Base-by-base conservation (phyloP, 2,888 invertebrate genomes). In the Rutpela maculata region DNA sequence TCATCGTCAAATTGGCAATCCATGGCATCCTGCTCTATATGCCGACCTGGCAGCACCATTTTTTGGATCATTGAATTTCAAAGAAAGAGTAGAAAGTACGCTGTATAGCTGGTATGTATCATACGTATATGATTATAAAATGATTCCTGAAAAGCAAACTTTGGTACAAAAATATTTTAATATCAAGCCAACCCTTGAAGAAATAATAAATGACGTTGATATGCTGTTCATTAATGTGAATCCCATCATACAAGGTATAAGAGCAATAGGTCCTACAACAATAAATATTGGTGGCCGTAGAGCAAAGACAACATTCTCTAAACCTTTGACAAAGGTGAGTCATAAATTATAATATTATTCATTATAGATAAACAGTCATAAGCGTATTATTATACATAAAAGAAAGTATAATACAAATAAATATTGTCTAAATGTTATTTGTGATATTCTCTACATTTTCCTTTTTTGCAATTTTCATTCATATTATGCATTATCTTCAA, bases 21-120 rank as follows among this genome's bases (percentile, higher is more conserved):
- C 77, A 0, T 19, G 74, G 0, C 80, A 83, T 71, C 78, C 80
- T 17, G 66, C 78, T 12, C 19, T 80, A 10, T 69, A 77, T 56
- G 80, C 83, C 0, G 84, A 85, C 15, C 18, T 80, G 2, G 15
- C 74, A 15, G 43, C 83, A 10, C 10, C 18, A 1, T 65, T 43
- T 22, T 22, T 19, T 38, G 43, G 18, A 12, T 9, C 31, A n/a
- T 81, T 91, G 71, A 90, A 86, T 31, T 84, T 89, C 50, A 90
- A 90, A 22, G 86, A 89, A 74, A 79, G 85, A 26, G 35, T 84
- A 10, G 74, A 65, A 38, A 82, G 82, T 70, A 73, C 75, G 0
- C 57, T 77, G 4, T 83, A n/a, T n/a, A 70, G 19, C 26, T 18
- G 6, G 19, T 38, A 59, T 6, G 11, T 59, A 12, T 22, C 0